These are phyloP conservation scores for Abramis brama DNA, from an alignment of 2,113 vertebrate genomes.

Conservation along the genomic window DNA sequence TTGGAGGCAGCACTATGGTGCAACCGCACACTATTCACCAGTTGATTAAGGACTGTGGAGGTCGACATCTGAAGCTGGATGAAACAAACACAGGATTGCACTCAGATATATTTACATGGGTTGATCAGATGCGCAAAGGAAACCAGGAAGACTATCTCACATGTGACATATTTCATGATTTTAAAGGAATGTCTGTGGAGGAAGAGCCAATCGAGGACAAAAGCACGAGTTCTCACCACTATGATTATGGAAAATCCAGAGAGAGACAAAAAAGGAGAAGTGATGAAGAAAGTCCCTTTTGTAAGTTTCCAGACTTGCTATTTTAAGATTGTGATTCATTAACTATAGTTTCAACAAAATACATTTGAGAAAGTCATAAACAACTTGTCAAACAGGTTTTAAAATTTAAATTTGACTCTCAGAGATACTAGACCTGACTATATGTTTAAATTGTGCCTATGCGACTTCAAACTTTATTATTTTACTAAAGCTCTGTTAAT, in stretches of 20 bases:
- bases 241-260: neutral
- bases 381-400: too few relatives aligned
- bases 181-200: neutral
- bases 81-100: neutral
- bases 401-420: too few relatives aligned
- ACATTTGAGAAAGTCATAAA: too few relatives aligned
- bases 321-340: neutral
- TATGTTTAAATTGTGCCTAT: neutral
- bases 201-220: neutral
- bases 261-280: neutral
- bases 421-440: neutral
- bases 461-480: too few relatives aligned
- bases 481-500: too few relatives aligned
- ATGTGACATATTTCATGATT: neutral
- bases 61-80: neutral
- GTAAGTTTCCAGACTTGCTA: neutral
- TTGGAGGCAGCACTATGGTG: neutral
- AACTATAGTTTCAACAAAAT: too few relatives aligned
- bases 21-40: neutral
- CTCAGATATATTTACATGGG: neutral
- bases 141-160: neutral
- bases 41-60: conserved; percentile 2
- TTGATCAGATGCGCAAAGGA: neutral
- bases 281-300: neutral
- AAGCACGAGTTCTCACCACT: neutral